A percentile compares a stretch with the other conserved stretches of the same genome.
phyloP scores from a whole-genome alignment of 53 echinoderm and acorn worm genomes.

The Crossaster papposus region DNA sequence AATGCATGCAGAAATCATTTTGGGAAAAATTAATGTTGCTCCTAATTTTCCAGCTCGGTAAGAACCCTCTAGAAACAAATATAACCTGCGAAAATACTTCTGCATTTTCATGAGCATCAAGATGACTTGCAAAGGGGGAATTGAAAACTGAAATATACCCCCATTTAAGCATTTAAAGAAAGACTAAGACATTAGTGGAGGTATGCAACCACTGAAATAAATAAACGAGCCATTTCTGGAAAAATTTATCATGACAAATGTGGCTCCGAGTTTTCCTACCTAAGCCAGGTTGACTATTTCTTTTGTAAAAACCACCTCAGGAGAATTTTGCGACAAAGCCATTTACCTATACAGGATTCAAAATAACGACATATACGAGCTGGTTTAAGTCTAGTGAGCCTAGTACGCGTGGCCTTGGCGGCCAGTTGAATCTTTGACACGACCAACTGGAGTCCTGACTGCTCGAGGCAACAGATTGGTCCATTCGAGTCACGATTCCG shows the following conservation, averaged over 20 bases:
- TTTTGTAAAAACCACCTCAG: not conserved
- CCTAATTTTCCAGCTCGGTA: too few species aligned
- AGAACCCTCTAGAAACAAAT: too few species aligned
- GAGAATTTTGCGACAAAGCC: not conserved
- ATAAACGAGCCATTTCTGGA: not conserved
- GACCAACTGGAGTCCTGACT: not conserved
- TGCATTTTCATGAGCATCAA: too few species aligned
- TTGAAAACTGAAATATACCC: too few species aligned
- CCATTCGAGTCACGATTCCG: not conserved
- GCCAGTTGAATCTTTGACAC: not conserved
- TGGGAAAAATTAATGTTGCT: too few species aligned
- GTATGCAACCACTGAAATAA: not conserved
- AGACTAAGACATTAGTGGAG: not conserved
- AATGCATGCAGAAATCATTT: too few species aligned
- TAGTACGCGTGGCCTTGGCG: too few species aligned
- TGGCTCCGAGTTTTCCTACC: not conserved
- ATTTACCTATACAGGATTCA: too few species aligned
- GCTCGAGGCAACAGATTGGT: not conserved
- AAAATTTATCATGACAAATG: too few species aligned
- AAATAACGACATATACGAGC: not conserved
- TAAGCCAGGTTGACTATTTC: not conserved
- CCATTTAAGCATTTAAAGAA: not conserved
- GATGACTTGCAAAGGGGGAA: too few species aligned
- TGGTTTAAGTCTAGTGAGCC: not conserved
- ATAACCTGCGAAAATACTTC: too few species aligned